Base-by-base conservation (phyloP, 2,797 vertebrate genomes). In the Myoxocephalus aenaeus region DNA sequence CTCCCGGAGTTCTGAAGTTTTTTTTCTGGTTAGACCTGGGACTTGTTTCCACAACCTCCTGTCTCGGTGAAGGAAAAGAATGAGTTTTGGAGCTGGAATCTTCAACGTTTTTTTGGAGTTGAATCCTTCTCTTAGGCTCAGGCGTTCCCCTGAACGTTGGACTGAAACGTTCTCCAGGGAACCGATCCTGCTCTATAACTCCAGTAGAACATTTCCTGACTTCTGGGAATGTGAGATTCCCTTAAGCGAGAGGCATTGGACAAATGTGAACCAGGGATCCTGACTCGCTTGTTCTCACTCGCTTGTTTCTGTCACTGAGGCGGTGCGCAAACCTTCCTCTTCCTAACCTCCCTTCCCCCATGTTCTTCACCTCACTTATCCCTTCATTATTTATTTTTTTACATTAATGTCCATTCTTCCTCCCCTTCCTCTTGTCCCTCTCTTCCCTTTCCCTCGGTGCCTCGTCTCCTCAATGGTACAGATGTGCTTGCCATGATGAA, bases 1-100 rank as follows among this genome's bases (percentile, higher is more conserved):
- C 86, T 91, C 44, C 92, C 87, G 0, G 89, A 94, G 72, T 84
- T 90, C 74, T 93, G 82, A 93, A 79, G 70, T 27, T 18, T 32
- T 27, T 18, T 32, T 54, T 70, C 44, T 65, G 67, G 54, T 79
- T 56, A 36, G 62, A 83, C 18, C 22, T 29, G 12, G 70, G 50
- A 70, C 63, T 59, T 50, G 53, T 65, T 84, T 83, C 75, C 69
- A 61, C 81, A 77, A 72, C 58, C 51, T 83, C 20, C 25, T 48
- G 7, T 29, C 22, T 17, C 34, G 72, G 44, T 75, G 69, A 32
- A 11, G 51, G 66, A 75, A 50, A 68, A 62, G 13, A 58, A 74
- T 69, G 66, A 46, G 48, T 73, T 86, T 57, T 79, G 59, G 75
- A 80, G 83, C 18, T 51, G 58, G 66, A 81, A 75, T 65, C 53